These are phyloP conservation scores for Bergia puertoricense DNA, from an alignment of 92 coral and sea anemone species.

Conservation along the genomic window DNA sequence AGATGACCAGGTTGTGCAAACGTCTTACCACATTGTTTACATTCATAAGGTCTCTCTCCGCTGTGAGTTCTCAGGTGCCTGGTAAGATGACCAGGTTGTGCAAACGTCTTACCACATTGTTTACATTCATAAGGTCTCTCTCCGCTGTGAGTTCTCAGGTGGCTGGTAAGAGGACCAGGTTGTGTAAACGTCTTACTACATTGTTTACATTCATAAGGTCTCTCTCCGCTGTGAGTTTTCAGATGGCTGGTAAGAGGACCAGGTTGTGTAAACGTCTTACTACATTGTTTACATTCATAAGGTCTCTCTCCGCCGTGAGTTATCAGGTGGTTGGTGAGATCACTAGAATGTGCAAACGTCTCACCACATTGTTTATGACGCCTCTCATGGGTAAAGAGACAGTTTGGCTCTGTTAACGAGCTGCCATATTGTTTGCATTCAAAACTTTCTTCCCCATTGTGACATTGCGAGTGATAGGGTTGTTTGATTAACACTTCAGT, in stretches of 20 bases:
- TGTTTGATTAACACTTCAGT: background rate
- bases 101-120: too few species aligned
- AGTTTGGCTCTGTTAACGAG: background rate
- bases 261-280: too few species aligned
- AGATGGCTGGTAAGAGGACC: background rate
- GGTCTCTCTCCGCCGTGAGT: background rate
- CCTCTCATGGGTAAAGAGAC: too few species aligned
- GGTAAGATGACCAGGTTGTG: too few species aligned
- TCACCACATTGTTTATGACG: too few species aligned
- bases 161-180: background rate
- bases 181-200: too few species aligned
- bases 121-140: too few species aligned
- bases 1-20: too few species aligned
- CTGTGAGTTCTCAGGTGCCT: too few species aligned
- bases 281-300: background rate
- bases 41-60: too few species aligned
- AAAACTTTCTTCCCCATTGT: background rate
- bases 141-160: background rate
- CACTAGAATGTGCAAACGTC: too few species aligned
- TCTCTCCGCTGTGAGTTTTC: background rate
- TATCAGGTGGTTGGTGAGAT: background rate
- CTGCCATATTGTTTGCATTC: background rate
- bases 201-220: constrained; percentile 43
- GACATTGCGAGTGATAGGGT: background rate
- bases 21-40: too few species aligned